A percentile compares a stretch with the other conserved stretches of the same genome.
Conservation (phyloP, 1,140 invertebrate species). For the Cydia pomonella region DNA sequence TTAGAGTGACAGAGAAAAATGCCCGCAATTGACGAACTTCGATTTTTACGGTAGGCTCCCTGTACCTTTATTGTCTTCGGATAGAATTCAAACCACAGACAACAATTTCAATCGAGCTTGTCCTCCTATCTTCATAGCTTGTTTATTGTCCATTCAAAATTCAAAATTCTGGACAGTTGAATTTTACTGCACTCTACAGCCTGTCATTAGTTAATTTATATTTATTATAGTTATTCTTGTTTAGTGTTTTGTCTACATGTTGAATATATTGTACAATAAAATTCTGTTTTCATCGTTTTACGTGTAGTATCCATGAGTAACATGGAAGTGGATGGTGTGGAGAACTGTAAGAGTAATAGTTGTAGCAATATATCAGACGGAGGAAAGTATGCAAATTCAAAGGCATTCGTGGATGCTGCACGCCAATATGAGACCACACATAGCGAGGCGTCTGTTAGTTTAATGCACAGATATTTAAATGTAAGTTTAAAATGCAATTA, state of each 20-base stretch:
- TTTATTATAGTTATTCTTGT: background rate
- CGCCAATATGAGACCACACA: conserved; percentile 76
- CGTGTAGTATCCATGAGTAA: conserved; percentile 6
- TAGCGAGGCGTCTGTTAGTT: conserved; percentile 70
- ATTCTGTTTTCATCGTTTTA: conserved; percentile 21
- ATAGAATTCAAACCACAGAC: background rate
- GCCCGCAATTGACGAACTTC: too few species aligned
- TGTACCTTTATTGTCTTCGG: background rate
- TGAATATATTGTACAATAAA: background rate
- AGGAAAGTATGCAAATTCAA: conserved; percentile 71
- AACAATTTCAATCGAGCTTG: too few species aligned
- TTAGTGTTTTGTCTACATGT: background rate
- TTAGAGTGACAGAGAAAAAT: too few species aligned
- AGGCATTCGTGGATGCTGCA: conserved; percentile 72
- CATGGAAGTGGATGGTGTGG: conserved; percentile 70
- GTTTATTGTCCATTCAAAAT: conserved; percentile 3
- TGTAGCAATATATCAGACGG: conserved; percentile 58
- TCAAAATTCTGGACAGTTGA: conserved; percentile 13
- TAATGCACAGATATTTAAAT: conserved; percentile 72
- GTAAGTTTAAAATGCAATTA: conserved; percentile 51
- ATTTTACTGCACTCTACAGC: background rate
- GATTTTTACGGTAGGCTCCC: too few species aligned
- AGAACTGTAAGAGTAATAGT: conserved; percentile 49
- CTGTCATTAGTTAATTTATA: background rate
- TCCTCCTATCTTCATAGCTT: too few species aligned